Conservation (phyloP, 2,797 vertebrate genomes). For the Aulostomus chinensis region DNA sequence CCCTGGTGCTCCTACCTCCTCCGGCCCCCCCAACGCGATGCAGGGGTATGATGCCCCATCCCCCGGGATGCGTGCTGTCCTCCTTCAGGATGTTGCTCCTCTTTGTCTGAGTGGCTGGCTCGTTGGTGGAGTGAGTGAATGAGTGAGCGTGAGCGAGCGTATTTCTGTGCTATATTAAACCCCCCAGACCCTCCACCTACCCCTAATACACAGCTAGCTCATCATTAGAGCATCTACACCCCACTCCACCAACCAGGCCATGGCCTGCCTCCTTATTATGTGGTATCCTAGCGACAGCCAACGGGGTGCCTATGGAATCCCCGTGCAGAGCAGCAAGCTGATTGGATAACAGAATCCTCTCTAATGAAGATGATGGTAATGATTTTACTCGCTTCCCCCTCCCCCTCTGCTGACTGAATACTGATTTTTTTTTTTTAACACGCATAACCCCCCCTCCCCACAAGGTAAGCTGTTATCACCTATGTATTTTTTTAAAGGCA, state of each 20-base stretch:
- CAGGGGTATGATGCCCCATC: slow-evolving; percentile 84
- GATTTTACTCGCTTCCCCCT: slow-evolving; percentile 72
- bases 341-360: slow-evolving; percentile 76
- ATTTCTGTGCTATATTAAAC: slow-evolving; percentile 60
- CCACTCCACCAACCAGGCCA: slow-evolving; percentile 73
- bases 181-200: slow-evolving; percentile 61
- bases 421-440: slow-evolving; percentile 39
- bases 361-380: slow-evolving; percentile 85
- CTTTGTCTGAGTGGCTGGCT: slow-evolving; percentile 73
- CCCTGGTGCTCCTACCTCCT: slow-evolving; percentile 80
- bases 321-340: slow-evolving; percentile 58
- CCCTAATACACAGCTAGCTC: slow-evolving; percentile 67
- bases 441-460: no score
- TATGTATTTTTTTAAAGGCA: background rate
- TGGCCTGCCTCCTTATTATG: slow-evolving; percentile 82
- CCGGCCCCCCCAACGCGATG: slow-evolving; percentile 78
- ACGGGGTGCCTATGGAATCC: slow-evolving; percentile 77
- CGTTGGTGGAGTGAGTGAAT: slow-evolving; percentile 46
- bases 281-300: slow-evolving; percentile 87
- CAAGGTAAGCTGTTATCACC: slow-evolving; percentile 6
- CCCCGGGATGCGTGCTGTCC: slow-evolving; percentile 75
- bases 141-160: slow-evolving; percentile 54
- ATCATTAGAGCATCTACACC: slow-evolving; percentile 73
- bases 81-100: slow-evolving; percentile 71
- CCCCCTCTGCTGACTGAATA: slow-evolving; percentile 66